phyloP scores from a whole-genome alignment of 1,140 invertebrate genomes.

The Ips typographus region DNA sequence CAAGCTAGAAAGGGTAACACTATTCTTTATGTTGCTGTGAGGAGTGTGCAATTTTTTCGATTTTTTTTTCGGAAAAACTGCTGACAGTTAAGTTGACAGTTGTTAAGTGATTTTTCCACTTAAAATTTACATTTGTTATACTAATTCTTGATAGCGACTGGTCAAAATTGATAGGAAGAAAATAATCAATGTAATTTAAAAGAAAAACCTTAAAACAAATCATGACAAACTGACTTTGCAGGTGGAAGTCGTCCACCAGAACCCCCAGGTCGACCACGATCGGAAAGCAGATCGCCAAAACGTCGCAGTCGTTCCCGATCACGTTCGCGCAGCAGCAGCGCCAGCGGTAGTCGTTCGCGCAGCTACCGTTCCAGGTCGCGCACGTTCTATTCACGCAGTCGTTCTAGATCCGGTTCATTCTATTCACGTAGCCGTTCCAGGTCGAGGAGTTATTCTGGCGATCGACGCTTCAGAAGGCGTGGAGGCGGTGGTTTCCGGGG shows the following conservation, averaged over 20 bases:
- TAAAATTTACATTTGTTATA: no score
- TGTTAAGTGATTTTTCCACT: no score
- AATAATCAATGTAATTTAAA: neutral
- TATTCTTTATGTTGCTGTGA: no score
- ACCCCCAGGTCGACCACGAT: constrained; percentile 49
- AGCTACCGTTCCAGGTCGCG: constrained; percentile 53
- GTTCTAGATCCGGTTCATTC: constrained; percentile 57
- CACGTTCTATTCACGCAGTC: constrained; percentile 57
- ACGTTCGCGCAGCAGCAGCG: constrained; percentile 41
- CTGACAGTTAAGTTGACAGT: no score
- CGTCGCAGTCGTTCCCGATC: constrained; percentile 50
- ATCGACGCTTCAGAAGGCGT: constrained; percentile 55
- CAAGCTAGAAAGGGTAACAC: no score
- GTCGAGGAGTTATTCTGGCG: constrained; percentile 64
- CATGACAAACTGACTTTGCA: neutral
- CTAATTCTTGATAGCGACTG: no score
- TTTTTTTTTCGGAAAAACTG: no score
- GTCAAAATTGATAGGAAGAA: no score
- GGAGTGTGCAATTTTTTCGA: no score
- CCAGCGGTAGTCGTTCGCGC: constrained; percentile 46
- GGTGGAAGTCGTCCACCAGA: constrained; percentile 54
- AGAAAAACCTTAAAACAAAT: no score
- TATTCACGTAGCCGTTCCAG: constrained; percentile 64
- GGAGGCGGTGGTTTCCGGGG: constrained; percentile 58
- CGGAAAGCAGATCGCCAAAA: constrained; percentile 45